phyloP scores from a whole-genome alignment of 1,140 invertebrate species.

The Drosophila nigromelanica region DNA sequence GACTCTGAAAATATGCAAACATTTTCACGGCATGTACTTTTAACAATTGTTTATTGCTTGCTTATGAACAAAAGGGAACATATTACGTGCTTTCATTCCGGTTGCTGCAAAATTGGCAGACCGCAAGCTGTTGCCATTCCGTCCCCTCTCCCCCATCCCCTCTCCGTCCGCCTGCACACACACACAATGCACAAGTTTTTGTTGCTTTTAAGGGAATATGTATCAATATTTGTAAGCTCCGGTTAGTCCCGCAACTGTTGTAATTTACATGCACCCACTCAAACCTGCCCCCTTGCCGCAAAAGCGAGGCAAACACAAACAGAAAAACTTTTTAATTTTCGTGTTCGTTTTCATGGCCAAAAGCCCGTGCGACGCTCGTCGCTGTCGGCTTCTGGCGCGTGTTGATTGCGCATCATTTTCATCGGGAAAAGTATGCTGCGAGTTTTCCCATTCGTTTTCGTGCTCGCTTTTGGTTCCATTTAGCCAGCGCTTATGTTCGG shows the following conservation, averaged over 20 bases:
- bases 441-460: conserved; percentile 23
- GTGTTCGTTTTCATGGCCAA: conserved; percentile 67
- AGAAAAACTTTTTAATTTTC: conserved; percentile 78
- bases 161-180: not conserved
- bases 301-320: conserved; percentile 45
- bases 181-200: conserved; percentile 39
- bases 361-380: conserved; percentile 14
- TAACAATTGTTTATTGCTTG: conserved; percentile 56
- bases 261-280: conserved; percentile 58
- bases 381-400: conserved; percentile 18
- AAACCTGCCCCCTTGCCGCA: not conserved
- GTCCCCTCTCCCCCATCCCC: not conserved
- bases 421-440: conserved; percentile 44
- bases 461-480: conserved; percentile 55
- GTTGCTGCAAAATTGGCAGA: conserved; percentile 26
- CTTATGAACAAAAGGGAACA: conserved; percentile 39
- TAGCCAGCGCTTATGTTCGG: conserved; percentile 66
- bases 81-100: conserved; percentile 6
- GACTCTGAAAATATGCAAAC: too few species aligned
- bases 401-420: conserved; percentile 76
- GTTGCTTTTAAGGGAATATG: conserved; percentile 49
- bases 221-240: conserved; percentile 73
- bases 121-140: conserved; percentile 60
- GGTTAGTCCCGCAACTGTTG: conserved; percentile 63
- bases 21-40: conserved; percentile 10